Evolutionary conservation across 2,888 invertebrate species (phyloP), one percentile per base, ranked within the genome.

Genomic region (Zygothrica quintamaculata): DNA sequence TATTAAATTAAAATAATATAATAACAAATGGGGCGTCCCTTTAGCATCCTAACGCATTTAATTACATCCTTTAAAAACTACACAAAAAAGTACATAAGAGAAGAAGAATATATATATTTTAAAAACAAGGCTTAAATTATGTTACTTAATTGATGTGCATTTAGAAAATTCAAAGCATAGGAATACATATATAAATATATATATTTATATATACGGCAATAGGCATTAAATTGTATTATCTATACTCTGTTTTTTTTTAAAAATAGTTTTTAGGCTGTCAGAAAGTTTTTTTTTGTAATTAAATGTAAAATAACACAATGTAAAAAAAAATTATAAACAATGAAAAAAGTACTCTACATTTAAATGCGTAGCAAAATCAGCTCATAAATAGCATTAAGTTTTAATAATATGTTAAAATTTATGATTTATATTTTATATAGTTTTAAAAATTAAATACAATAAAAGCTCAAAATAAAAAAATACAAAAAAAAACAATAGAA

Each of bases 61-160:
- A 52, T 57, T 48, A 62, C 47, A 62, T 26, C 62, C 31, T 67
- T 73, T 61, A 52, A 58, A 60, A 22, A 25, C 51, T 18, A 37
- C 11, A 44, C 26, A 37, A 25, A 48, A 22, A 8, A 36, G 5
- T 2, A 46, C 18, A 33, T 8, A 1, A 4, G 13, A 34, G 13
- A 31, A 50, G 12, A 7, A n/a, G n/a, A n/a, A n/a, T n/a, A 25
- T n/a, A 29, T 5, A 31, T 36, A 22, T 36, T 39, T 34, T 48
- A 58, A 57, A 65, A 48, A 40, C 46, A 61, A 29, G 16, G 44
- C 25, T 40, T 37, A 51, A 37, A 51, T 12, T 72, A 61, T 77
- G 69, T 66, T 78, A 84, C 69, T 81, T 87, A 73, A 77, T 36
- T 47, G 57, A 65, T 87, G n/a, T n/a, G 87, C 82, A 84, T 84